Evolutionary conservation across 2,888 invertebrate genomes (phyloP).

Genomic region (Cosmopolites sordidus): DNA sequence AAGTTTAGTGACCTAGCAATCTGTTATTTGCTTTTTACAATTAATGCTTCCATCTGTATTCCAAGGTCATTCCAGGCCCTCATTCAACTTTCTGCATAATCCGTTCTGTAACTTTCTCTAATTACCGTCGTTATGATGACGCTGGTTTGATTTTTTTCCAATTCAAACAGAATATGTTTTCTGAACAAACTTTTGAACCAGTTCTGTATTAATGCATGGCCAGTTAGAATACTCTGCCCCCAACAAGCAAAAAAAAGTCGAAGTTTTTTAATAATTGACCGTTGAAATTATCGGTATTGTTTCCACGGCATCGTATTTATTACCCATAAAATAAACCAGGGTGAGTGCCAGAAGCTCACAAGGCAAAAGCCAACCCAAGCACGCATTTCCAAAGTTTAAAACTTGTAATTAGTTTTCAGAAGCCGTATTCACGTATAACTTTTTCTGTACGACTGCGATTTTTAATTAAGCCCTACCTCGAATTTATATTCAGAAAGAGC

Average conservation of each 20-base stretch:
- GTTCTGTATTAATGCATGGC: no score
- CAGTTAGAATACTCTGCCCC: no score
- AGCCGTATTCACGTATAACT: slow-evolving; percentile 41
- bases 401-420: slow-evolving; percentile 47
- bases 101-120: no score
- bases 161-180: no score
- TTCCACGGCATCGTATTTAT: slow-evolving; percentile 28
- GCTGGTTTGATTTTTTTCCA: no score
- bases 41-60: no score
- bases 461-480: slow-evolving; percentile 48
- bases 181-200: no score
- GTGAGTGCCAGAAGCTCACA: slow-evolving; percentile 36
- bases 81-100: no score
- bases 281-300: slow-evolving; percentile 22
- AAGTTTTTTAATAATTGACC: slow-evolving; percentile 1
- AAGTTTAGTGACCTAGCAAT: no score
- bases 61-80: no score
- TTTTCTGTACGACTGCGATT: slow-evolving; percentile 46
- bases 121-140: no score
- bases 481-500: slow-evolving; percentile 47
- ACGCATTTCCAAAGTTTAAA: slow-evolving; percentile 45
- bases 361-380: slow-evolving; percentile 33
- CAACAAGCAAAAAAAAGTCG: background rate
- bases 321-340: slow-evolving; percentile 32
- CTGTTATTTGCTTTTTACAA: no score